Percentiles rank a stretch among this genome's conserved stretches.
phyloP scores from a whole-genome alignment of 2,888 invertebrate genomes.

The Ophion ventricosus region DNA sequence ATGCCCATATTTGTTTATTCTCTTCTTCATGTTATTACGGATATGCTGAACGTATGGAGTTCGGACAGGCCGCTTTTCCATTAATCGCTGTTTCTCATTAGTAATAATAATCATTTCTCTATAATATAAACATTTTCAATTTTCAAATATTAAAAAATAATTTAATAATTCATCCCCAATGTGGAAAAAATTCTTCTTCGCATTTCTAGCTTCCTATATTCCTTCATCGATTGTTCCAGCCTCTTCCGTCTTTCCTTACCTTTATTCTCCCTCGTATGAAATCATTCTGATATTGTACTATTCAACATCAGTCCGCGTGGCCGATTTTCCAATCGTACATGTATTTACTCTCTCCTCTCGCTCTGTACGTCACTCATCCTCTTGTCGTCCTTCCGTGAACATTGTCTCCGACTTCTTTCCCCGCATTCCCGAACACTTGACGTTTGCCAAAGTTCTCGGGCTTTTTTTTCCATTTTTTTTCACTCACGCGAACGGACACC shows the following conservation, averaged over 20 bases:
- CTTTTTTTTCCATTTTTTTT: conserved; percentile 11
- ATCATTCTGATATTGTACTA: conserved; percentile 28
- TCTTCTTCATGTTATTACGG: background rate
- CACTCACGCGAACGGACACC: background rate
- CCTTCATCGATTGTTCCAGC: background rate
- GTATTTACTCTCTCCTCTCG: background rate
- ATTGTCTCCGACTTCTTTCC: conserved; percentile 28
- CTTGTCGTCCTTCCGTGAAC: conserved; percentile 22
- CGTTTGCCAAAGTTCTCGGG: conserved; percentile 9
- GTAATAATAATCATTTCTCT: background rate
- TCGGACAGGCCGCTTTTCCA: too few species aligned
- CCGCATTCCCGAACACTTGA: background rate
- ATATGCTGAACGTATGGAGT: background rate
- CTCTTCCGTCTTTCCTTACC: background rate
- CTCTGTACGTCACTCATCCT: background rate
- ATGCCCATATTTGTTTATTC: background rate
- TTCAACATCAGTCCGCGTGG: background rate
- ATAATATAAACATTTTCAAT: too few species aligned
- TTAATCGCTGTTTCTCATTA: background rate
- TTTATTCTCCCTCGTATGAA: conserved; percentile 10
- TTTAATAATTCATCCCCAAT: background rate
- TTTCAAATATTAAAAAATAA: background rate
- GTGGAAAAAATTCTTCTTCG: background rate
- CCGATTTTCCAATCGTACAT: conserved; percentile 46
- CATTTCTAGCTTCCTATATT: background rate